Conservation (phyloP, 92 coral and sea anemone genomes). For the Scolanthus callimorphus region DNA sequence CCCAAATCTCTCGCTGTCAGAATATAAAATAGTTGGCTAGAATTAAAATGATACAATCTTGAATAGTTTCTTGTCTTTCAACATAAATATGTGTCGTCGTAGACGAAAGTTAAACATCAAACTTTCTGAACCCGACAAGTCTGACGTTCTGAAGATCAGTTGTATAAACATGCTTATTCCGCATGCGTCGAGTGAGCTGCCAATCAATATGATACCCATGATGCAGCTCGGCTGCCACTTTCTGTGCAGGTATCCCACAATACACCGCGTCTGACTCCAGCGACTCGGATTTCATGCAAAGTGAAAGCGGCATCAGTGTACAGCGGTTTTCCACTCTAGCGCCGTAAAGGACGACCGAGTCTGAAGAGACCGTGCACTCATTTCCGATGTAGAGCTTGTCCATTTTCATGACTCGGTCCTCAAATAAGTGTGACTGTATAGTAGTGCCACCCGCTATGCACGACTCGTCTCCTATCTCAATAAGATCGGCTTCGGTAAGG, state of each 20-base stretch:
- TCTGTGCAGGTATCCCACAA: conserved; percentile 21
- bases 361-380: conserved; percentile 8
- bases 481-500: conserved; percentile 14
- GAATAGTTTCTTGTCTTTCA: no score
- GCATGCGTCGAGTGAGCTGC: not conserved
- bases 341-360: conserved; percentile 11
- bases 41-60: no score
- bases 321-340: conserved; percentile 15
- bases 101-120: no score
- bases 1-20: no score
- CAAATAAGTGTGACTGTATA: conserved; percentile 16
- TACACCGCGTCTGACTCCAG: conserved; percentile 10
- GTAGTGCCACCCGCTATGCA: conserved; percentile 9
- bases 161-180: not conserved
- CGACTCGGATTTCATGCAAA: conserved; percentile 13
- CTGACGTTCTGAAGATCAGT: not conserved
- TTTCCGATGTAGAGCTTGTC: conserved; percentile 7
- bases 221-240: conserved; percentile 14
- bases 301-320: conserved; percentile 16
- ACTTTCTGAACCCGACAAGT: not conserved
- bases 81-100: no score
- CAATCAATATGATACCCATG: conserved; percentile 19
- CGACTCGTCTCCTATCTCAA: conserved; percentile 18
- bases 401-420: conserved; percentile 25
- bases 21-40: no score